Conservation (phyloP, 2,113 vertebrate species). For the Platysteira castanea region DNA sequence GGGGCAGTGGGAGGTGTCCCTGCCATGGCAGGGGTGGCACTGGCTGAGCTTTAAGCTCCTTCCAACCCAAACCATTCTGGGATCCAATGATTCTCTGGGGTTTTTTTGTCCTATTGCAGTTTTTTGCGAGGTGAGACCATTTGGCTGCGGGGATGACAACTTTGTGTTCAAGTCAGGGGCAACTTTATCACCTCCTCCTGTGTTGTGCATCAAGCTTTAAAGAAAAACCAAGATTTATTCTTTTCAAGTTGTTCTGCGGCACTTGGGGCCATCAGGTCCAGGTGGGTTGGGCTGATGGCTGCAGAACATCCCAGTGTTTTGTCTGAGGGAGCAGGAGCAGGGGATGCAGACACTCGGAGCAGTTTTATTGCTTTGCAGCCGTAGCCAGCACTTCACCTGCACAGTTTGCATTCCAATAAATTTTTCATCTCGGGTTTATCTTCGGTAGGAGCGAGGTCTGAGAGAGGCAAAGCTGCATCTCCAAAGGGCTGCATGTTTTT, state of each 20-base stretch:
- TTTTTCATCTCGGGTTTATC: background rate
- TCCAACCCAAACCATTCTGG: background rate
- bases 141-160: background rate
- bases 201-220: background rate
- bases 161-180: background rate
- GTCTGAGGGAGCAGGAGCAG: background rate
- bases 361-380: constrained; percentile 20
- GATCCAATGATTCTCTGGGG: background rate
- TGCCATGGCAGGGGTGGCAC: background rate
- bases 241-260: background rate
- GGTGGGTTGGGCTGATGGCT: background rate
- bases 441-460: background rate
- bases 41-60: background rate
- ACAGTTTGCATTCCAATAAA: background rate
- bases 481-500: background rate
- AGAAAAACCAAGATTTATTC: background rate
- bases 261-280: background rate
- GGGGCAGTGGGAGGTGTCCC: background rate
- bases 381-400: background rate
- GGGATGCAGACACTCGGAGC: background rate
- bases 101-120: background rate
- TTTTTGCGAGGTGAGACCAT: background rate
- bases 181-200: background rate
- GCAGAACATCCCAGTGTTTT: background rate
- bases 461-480: background rate